Percentiles rank a stretch among this genome's conserved stretches.
These are phyloP conservation scores for Corapipo altera DNA, from an alignment of 2,113 vertebrate species.

Conservation along the genomic window DNA sequence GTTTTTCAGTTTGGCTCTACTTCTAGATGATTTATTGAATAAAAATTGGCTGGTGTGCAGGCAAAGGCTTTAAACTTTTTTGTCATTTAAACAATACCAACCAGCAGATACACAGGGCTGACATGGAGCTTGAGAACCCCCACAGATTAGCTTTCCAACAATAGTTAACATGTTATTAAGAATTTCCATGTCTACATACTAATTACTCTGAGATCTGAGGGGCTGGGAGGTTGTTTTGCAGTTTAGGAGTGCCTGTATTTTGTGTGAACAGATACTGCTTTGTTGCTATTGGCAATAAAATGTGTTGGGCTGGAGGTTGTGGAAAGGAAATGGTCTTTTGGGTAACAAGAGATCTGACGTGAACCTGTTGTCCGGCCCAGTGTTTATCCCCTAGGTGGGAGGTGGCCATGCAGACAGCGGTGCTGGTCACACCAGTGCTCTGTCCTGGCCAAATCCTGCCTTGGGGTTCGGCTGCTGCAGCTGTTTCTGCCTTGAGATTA, in stretches of 20 bases:
- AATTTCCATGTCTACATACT: slow-evolving; percentile 56
- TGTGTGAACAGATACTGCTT: background rate
- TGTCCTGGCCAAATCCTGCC: background rate
- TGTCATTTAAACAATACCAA: slow-evolving; percentile 44
- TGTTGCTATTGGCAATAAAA: background rate
- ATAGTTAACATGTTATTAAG: slow-evolving; percentile 49
- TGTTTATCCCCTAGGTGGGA: background rate
- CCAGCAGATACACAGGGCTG: background rate
- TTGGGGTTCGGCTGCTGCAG: fast-evolving
- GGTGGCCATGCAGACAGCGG: background rate
- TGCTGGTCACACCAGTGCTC: background rate
- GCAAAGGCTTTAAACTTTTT: slow-evolving; percentile 47
- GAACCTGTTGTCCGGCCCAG: background rate
- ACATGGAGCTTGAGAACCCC: background rate
- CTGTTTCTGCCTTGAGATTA: background rate
- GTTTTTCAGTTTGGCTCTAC: slow-evolving; percentile 33
- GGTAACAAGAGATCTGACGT: background rate
- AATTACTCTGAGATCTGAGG: slow-evolving; percentile 43
- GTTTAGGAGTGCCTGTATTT: slow-evolving; percentile 20
- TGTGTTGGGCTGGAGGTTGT: background rate
- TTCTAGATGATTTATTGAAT: slow-evolving; percentile 18
- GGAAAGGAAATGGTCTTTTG: background rate
- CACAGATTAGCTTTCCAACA: slow-evolving; percentile 47
- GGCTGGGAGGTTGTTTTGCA: background rate
- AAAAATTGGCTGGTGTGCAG: slow-evolving; percentile 22